phyloP scores from a whole-genome alignment of 2,113 vertebrate genomes.

The Salvelinus namaycush region DNA sequence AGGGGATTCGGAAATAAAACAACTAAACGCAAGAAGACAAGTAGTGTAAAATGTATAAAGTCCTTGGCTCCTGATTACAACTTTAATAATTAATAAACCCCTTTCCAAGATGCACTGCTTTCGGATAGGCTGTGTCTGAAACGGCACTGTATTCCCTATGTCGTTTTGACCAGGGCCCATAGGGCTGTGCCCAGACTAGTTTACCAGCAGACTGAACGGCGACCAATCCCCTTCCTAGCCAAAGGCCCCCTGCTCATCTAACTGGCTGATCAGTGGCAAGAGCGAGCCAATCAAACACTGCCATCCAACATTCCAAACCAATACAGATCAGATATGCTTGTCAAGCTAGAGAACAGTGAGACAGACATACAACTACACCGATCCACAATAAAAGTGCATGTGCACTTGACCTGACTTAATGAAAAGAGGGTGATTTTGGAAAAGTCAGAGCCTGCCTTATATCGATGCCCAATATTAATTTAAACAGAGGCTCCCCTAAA shows the following conservation, averaged over 20 bases:
- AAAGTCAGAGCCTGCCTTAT: too few species aligned
- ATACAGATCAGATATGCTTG: constrained; percentile 8
- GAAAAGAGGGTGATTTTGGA: neutral
- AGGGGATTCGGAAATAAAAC: neutral
- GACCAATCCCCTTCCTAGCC: constrained; percentile 1
- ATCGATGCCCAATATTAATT: too few species aligned
- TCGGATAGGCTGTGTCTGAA: too few species aligned
- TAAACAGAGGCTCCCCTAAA: neutral
- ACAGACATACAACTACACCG: constrained; percentile 46
- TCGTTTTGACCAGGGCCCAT: too few species aligned
- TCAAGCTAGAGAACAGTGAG: constrained; percentile 33
- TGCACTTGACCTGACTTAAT: constrained; percentile 34
- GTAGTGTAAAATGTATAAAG: constrained; percentile 21
- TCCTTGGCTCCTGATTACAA: neutral
- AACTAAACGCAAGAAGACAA: neutral
- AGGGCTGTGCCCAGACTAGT: neutral
- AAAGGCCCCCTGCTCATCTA: constrained; percentile 59
- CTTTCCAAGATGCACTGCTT: constrained; percentile 11
- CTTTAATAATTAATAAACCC: neutral
- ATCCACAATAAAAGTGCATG: constrained; percentile 37
- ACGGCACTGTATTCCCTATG: too few species aligned
- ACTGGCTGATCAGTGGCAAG: constrained; percentile 69
- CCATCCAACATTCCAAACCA: neutral
- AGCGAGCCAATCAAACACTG: constrained; percentile 26
- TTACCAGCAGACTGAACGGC: constrained; percentile 25